Percentiles rank a stretch among this genome's conserved stretches.
Evolutionary conservation across 2,113 vertebrate genomes (phyloP).

Genomic region (Silurus glanis): DNA sequence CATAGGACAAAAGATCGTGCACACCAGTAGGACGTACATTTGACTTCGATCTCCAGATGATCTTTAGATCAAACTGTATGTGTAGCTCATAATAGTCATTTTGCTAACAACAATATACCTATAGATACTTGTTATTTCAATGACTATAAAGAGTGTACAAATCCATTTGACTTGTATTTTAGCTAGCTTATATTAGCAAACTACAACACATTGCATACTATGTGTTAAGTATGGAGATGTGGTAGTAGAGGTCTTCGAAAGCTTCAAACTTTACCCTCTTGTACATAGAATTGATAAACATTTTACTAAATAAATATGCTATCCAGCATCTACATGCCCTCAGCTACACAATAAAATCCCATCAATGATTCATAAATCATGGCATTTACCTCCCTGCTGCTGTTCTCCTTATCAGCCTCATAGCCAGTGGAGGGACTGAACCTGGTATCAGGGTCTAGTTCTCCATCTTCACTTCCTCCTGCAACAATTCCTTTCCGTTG

Average conservation of each 20-base stretch:
- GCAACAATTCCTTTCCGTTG: slow-evolving; percentile 46
- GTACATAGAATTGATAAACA: not conserved
- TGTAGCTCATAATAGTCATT: not conserved
- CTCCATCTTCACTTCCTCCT: slow-evolving; percentile 9
- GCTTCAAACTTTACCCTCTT: not conserved
- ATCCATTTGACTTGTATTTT: not conserved
- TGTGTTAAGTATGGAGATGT: not conserved
- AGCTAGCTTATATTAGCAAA: not conserved
- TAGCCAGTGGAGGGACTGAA: slow-evolving; percentile 41
- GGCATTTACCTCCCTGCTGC: slow-evolving; percentile 68
- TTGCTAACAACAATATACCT: not conserved
- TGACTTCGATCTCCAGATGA: not conserved
- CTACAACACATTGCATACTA: not conserved
- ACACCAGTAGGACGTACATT: not conserved
- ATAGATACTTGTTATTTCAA: not conserved
- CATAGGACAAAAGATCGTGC: not conserved
- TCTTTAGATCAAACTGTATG: no score
- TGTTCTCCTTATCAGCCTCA: slow-evolving; percentile 63
- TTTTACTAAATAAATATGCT: not conserved
- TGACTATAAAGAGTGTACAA: not conserved
- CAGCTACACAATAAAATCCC: not conserved
- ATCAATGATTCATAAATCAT: not conserved
- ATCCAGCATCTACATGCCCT: not conserved
- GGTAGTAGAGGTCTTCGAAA: not conserved
- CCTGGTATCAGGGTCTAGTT: slow-evolving; percentile 12